Conservation (phyloP, 2,888 invertebrate species). For the Idaea straminata region DNA sequence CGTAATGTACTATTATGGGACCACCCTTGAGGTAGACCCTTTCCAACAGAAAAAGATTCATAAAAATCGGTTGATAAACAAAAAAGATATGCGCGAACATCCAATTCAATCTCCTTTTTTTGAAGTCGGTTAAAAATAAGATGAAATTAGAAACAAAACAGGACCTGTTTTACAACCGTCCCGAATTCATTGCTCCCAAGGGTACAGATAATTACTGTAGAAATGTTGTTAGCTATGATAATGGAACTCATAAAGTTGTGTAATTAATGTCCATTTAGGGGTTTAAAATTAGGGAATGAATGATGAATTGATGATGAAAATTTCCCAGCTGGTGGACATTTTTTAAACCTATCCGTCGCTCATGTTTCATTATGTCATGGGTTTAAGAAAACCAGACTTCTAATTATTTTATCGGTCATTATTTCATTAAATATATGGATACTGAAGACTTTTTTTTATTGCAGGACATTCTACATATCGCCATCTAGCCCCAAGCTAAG, state of each 20-base stretch:
- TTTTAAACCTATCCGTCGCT: not conserved
- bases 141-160: slow-evolving; percentile 1
- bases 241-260: slow-evolving; percentile 1
- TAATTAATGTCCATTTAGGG: slow-evolving; percentile 1
- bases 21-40: too few relatives aligned
- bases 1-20: too few relatives aligned
- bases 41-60: too few relatives aligned
- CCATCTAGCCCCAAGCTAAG: too few relatives aligned
- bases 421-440: not conserved
- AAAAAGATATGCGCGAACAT: too few relatives aligned
- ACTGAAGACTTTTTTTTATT: too few relatives aligned
- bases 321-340: not conserved
- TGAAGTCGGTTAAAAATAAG: too few relatives aligned
- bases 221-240: slow-evolving; percentile 1
- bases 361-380: not conserved
- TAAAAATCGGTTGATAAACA: too few relatives aligned
- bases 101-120: too few relatives aligned
- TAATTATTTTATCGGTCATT: not conserved
- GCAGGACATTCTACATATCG: too few relatives aligned
- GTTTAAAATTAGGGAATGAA: not conserved
- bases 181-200: not conserved
- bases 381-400: not conserved
- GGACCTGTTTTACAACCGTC: not conserved
- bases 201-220: not conserved
- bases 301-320: not conserved